Conservation (phyloP, 2,888 invertebrate genomes). For the Plagodis dolabraria region DNA sequence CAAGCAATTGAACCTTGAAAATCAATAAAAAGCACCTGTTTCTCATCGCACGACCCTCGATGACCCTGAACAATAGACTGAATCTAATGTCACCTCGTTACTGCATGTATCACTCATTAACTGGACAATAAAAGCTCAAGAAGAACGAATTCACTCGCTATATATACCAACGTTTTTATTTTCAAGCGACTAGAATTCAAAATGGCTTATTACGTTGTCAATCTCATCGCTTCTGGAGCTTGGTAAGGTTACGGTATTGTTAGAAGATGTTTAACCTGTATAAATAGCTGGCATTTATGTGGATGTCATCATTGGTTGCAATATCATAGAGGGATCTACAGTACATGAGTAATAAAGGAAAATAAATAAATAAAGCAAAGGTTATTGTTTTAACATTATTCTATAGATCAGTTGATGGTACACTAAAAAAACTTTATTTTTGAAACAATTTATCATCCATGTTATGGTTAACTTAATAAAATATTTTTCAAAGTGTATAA, state of each 20-base stretch:
- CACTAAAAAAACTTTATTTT: too few relatives aligned
- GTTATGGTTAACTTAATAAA: too few relatives aligned
- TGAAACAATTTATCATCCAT: too few relatives aligned
- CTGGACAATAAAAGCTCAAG: conserved; percentile 22
- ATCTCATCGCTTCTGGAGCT: too few relatives aligned
- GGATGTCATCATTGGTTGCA: conserved; percentile 57
- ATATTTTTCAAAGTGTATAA: too few relatives aligned
- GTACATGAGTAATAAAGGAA: too few relatives aligned
- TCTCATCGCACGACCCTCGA: conserved; percentile 6
- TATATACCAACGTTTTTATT: background rate
- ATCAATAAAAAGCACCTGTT: conserved; percentile 24
- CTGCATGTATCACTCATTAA: conserved; percentile 23
- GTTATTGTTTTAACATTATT: too few relatives aligned
- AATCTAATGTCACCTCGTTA: conserved; percentile 19
- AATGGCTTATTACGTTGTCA: too few relatives aligned
- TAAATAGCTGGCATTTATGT: conserved; percentile 55
- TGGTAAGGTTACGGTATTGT: too few relatives aligned
- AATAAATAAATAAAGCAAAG: too few relatives aligned
- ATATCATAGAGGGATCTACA: too few relatives aligned
- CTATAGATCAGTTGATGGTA: too few relatives aligned
- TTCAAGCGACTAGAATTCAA: background rate
- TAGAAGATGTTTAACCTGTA: conserved; percentile 39
- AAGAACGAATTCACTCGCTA: background rate
- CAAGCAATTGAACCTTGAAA: conserved; percentile 16
- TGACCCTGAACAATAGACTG: conserved; percentile 15